Conservation (phyloP, 2,888 invertebrate genomes). For the Cephus pygmeus region DNA sequence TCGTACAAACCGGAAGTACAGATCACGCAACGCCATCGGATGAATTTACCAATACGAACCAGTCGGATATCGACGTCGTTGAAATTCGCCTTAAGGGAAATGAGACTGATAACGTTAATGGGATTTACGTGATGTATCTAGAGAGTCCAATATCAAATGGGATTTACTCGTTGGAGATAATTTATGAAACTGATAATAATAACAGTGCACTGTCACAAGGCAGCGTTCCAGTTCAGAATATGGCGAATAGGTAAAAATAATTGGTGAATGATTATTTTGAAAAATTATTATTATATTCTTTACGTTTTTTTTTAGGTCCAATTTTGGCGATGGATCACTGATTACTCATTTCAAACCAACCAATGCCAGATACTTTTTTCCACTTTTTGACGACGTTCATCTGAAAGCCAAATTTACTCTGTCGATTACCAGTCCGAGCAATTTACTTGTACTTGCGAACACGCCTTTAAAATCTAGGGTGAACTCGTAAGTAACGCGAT, state of each 20-base stretch:
- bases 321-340: slow-evolving; percentile 36
- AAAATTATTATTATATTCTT: not conserved
- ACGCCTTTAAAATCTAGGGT: slow-evolving; percentile 70
- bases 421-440: slow-evolving; percentile 74
- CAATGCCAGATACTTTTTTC: slow-evolving; percentile 47
- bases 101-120: slow-evolving; percentile 35
- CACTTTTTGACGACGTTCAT: slow-evolving; percentile 76
- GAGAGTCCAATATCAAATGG: slow-evolving; percentile 35
- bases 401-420: slow-evolving; percentile 82
- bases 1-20: not conserved
- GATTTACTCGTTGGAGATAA: slow-evolving; percentile 47
- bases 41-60: not conserved
- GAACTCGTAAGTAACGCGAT: slow-evolving; percentile 42
- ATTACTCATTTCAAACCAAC: slow-evolving; percentile 41
- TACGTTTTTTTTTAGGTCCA: slow-evolving; percentile 21
- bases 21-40: not conserved
- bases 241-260: not conserved
- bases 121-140: slow-evolving; percentile 42
- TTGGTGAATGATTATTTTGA: not conserved
- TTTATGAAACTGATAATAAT: slow-evolving; percentile 41
- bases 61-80: not conserved
- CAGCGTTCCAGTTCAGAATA: not conserved
- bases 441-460: slow-evolving; percentile 76
- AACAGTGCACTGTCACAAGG: slow-evolving; percentile 23
- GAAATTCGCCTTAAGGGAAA: not conserved